Base-by-base conservation (phyloP, 2,888 invertebrate genomes). In the Dorcus parallelipipedus region DNA sequence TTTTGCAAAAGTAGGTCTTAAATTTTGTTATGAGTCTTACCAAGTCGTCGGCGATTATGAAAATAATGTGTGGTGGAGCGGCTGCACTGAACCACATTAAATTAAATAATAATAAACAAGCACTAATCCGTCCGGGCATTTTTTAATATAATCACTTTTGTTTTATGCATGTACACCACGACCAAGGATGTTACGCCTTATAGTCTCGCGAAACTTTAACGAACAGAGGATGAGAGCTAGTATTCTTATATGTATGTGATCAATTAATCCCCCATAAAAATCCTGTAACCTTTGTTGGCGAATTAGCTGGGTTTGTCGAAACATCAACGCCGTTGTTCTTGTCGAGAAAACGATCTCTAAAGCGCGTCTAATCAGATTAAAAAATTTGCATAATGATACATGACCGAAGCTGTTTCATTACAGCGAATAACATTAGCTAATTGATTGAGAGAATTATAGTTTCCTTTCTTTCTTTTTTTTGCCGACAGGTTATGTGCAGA, bases 1-100 rank as follows among this genome's bases (percentile, higher is more conserved):
- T 33, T 33, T 33, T 33, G 26, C 26, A 33, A 33, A 33, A 33
- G 20, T 20, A 20, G 20, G 20, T 4, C 26, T 7, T 7, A 33
- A 33, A 4, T 33, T 33, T 33, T 33, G 7, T 33, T 33, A 33
- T 33, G 6, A 6, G 26, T 33, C 83, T 75, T 79, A 90, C 91
- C 85, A 91, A 80, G 74, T 91, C 91, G 79, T 91, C 91, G 0
- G 88, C 89, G 74, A 91, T 80, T 62, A 91, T 87, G 64, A 90
- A 83, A 47, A 91, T 80, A 56, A 91, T 84, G 72, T 91, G 82
- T 3, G 88, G 86, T 58, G 72, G 78, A 54, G 62, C 65, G 20
- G 57, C 59, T 9, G 51, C 20, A 33, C 49, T 26, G 33, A 10
- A 20, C 26, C 26, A 33, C 26, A 33, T 6, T 33, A 33, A 33